Base-by-base conservation (phyloP, 2,888 invertebrate genomes). In the Noctuana brunneofusca region DNA sequence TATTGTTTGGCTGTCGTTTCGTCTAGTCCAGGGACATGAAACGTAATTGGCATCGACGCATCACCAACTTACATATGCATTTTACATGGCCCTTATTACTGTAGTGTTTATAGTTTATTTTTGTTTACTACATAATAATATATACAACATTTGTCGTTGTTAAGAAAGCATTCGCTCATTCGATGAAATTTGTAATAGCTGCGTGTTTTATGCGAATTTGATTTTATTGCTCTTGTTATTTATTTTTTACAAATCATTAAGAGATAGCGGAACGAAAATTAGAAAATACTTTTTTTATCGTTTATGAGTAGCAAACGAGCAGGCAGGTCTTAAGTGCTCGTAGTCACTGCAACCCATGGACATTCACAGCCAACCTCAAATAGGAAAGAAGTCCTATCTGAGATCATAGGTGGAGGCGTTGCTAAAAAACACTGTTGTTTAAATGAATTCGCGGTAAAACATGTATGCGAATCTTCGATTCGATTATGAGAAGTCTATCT, bases 1-100 rank as follows among this genome's bases (percentile, higher is more conserved):
- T 87, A 89, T 86, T 88, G 86, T 89, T 83, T 81, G 81, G 79
- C 75, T 74, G 76, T 80, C 78, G 78, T 82, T 80, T 74, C 70
- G 81, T 84, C 84, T 81, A 75, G 79, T 81, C 68, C 75, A 78
- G 75, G 76, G 79, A 80, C 82, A 84, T 80, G 74, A 79, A 79
- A 80, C 74, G 82, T 86, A 87, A 89, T 89, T 87, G 87, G 77
- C 75, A 79, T 60, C 50, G 55, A 66, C 64, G 62, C 64, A 63
- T 66, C 63, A 59, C 63, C 52, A 63, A 57, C 41, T 43, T 38
- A 14, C n/a, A 35, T 53, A 35, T 65, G 35, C 66, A 63, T 20
- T 38, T 54, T 16, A 41, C 9, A 56, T 57, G 27, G 43, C 9
- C n/a, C 46, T 64, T 66, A 64, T 53, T 32, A 9, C 4, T 12